Percentiles rank a stretch among this genome's conserved stretches.
These are phyloP conservation scores for Cynocephalus volans DNA, from an alignment of 2,113 vertebrate genomes.

Conservation along the genomic window DNA sequence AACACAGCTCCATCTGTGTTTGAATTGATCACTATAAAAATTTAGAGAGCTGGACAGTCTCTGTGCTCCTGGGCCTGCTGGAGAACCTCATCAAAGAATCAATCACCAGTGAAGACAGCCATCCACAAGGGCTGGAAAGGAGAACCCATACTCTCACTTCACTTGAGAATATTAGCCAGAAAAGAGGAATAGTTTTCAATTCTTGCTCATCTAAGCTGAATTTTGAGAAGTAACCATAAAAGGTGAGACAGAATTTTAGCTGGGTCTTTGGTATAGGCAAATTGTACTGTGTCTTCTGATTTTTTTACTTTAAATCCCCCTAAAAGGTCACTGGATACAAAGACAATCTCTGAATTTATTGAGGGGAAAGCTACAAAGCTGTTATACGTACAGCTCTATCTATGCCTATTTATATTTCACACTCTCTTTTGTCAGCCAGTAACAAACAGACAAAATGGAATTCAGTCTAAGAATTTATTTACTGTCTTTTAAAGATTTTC, in stretches of 20 bases:
- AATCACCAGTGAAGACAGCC: not conserved
- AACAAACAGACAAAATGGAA: slow-evolving; percentile 61
- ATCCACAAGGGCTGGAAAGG: not conserved
- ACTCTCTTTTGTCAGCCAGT: not conserved
- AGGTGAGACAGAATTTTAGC: slow-evolving; percentile 70
- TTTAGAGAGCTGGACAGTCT: not conserved
- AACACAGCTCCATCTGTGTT: not conserved
- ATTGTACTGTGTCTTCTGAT: slow-evolving; percentile 61
- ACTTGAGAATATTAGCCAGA: slow-evolving; percentile 38
- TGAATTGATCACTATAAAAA: slow-evolving; percentile 10
- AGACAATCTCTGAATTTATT: slow-evolving; percentile 66
- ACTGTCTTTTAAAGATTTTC: slow-evolving; percentile 39
- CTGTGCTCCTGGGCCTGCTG: not conserved
- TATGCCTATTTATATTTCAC: slow-evolving; percentile 54
- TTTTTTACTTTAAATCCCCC: slow-evolving; percentile 61
- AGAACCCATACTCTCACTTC: not conserved
- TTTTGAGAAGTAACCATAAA: slow-evolving; percentile 53
- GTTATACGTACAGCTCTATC: not conserved
- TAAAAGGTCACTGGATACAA: slow-evolving; percentile 70
- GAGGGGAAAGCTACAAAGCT: slow-evolving; percentile 40
- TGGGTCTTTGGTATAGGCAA: slow-evolving; percentile 58
- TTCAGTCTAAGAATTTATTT: slow-evolving; percentile 53
- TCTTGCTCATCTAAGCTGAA: slow-evolving; percentile 64
- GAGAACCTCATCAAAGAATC: slow-evolving; percentile 49
- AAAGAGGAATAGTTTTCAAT: slow-evolving; percentile 43